phyloP scores from a whole-genome alignment of 2,888 invertebrate genomes.

The Drosophila rellima region DNA sequence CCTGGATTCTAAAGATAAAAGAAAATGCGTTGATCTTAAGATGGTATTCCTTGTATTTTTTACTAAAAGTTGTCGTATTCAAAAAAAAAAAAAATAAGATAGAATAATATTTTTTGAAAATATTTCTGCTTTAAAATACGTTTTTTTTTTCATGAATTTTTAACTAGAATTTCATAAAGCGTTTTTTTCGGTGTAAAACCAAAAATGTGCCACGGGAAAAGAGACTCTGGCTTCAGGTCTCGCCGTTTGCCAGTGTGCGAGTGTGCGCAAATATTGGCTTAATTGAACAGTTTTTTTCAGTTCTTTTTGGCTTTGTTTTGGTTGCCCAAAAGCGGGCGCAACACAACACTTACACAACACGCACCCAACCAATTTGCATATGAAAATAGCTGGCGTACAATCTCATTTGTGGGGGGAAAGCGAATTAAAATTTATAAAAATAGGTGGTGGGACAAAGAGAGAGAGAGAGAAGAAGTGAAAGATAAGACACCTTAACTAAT shows the following conservation, averaged over 20 bases:
- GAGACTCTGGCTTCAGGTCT: slow-evolving; percentile 45
- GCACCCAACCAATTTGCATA: slow-evolving; percentile 71
- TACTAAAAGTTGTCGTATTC: not conserved
- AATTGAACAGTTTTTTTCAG: slow-evolving; percentile 66
- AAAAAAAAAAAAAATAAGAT: no score
- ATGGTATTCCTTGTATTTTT: not conserved
- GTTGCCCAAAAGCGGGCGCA: slow-evolving; percentile 19
- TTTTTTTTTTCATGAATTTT: no score
- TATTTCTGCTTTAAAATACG: no score
- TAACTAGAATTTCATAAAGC: not conserved
- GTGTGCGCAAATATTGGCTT: slow-evolving; percentile 80
- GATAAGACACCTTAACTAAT: slow-evolving; percentile 41
- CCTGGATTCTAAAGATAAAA: not conserved
- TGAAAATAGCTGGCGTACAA: slow-evolving; percentile 39
- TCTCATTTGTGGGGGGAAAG: slow-evolving; percentile 1
- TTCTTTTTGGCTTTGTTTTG: slow-evolving; percentile 47
- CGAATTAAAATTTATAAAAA: not conserved
- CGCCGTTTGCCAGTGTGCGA: slow-evolving; percentile 48
- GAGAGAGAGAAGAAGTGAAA: not conserved
- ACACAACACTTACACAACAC: slow-evolving; percentile 51
- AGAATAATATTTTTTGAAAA: no score
- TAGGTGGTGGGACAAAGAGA: not conserved
- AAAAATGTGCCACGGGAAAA: slow-evolving; percentile 62
- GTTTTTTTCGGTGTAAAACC: not conserved
- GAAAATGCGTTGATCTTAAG: not conserved